Evolutionary conservation across 1,140 invertebrate species (phyloP).

Genomic region (Myzus persicae): DNA sequence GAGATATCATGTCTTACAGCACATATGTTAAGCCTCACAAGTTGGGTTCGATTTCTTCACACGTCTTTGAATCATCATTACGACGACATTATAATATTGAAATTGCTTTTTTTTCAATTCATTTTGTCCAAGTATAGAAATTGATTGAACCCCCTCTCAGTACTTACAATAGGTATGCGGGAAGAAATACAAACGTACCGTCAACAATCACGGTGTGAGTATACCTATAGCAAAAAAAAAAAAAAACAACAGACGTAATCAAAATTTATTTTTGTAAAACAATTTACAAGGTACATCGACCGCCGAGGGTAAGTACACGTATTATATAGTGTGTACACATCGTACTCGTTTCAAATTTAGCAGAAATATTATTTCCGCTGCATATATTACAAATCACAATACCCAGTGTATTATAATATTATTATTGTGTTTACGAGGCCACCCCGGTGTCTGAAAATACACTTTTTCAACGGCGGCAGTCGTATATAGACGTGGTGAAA

Average conservation of each 20-base stretch:
- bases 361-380: not conserved
- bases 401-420: not conserved
- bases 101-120: not conserved
- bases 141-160: not conserved
- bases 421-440: not conserved
- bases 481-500: not conserved
- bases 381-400: not conserved
- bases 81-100: not conserved
- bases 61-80: not conserved
- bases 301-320: not conserved
- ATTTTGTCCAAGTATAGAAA: not conserved
- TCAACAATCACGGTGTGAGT: not conserved
- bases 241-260: not conserved
- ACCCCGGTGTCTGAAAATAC: slow-evolving; percentile 32
- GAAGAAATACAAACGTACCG: not conserved
- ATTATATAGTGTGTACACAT: not conserved
- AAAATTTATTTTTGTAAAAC: not conserved
- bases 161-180: not conserved
- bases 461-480: not conserved
- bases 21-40: not conserved
- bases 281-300: no score
- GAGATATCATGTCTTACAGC: not conserved
- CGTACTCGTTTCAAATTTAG: not conserved
- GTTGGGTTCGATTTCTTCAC: not conserved
- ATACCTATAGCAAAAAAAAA: no score